Conservation (phyloP, 2,113 vertebrate species). For the Petroica traversi region DNA sequence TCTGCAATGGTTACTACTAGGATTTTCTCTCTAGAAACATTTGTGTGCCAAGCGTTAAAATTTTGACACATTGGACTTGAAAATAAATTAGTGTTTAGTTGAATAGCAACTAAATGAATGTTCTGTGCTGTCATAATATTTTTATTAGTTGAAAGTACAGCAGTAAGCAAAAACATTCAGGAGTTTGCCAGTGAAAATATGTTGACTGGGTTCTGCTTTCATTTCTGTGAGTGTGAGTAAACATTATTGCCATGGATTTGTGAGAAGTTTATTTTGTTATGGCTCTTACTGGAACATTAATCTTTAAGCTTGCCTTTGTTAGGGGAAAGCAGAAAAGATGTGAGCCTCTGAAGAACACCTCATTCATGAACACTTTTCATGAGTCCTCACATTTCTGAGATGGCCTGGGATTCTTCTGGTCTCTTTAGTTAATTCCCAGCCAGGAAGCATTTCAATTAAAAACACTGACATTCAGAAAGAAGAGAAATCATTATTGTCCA, state of each 20-base stretch:
- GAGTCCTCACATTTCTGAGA: background rate
- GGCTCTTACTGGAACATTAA: background rate
- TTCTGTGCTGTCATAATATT: conserved; percentile 36
- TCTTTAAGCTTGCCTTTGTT: background rate
- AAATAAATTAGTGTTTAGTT: conserved; percentile 1
- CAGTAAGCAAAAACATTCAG: background rate
- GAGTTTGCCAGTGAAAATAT: background rate
- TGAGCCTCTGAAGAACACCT: background rate
- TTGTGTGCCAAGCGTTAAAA: background rate
- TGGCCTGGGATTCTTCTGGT: background rate
- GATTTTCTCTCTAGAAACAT: background rate
- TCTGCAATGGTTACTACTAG: background rate
- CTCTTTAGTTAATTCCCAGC: background rate
- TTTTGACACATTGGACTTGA: conserved; percentile 7
- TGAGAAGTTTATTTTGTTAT: background rate
- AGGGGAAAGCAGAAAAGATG: background rate
- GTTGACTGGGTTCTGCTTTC: background rate
- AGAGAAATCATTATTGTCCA: background rate
- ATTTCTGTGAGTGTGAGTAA: background rate
- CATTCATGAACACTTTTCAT: background rate
- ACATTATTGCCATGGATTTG: background rate
- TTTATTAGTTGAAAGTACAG: conserved; percentile 13
- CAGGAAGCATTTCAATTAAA: background rate
- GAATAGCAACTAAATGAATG: background rate
- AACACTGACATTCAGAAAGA: background rate